Conservation (phyloP, 2,113 vertebrate species). For the Serilophus lunatus region DNA sequence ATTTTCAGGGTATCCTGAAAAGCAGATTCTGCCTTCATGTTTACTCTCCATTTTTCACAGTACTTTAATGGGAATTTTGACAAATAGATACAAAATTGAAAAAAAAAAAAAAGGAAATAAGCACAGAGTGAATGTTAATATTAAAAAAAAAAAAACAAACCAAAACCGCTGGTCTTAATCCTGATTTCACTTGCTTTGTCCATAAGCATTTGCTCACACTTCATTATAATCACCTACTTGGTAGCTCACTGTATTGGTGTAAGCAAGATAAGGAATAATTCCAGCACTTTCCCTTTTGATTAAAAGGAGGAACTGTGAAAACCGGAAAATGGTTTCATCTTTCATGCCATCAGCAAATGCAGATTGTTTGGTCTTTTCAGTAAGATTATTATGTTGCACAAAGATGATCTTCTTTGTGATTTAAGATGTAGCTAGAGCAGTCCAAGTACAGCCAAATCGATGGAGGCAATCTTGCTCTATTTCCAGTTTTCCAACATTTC, state of each 20-base stretch:
- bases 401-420: background rate
- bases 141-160: background rate
- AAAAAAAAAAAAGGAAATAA: background rate
- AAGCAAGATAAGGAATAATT: background rate
- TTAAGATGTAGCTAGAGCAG: constrained; percentile 7
- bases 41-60: background rate
- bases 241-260: background rate
- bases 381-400: background rate
- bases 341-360: constrained; percentile 3
- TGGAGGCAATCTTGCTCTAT: background rate
- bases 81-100: background rate
- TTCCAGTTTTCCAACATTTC: constrained; percentile 40
- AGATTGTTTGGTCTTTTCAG: constrained; percentile 11
- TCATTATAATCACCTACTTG: background rate
- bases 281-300: background rate
- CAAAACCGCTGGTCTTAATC: background rate
- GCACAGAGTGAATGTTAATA: background rate
- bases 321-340: background rate
- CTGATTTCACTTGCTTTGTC: background rate
- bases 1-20: constrained; percentile 9
- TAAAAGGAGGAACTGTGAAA: background rate
- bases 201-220: background rate
- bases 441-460: background rate
- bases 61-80: background rate
- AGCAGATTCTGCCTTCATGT: background rate